Conservation (phyloP, 2,797 vertebrate species). For the Chaenodraco wilsoni region DNA sequence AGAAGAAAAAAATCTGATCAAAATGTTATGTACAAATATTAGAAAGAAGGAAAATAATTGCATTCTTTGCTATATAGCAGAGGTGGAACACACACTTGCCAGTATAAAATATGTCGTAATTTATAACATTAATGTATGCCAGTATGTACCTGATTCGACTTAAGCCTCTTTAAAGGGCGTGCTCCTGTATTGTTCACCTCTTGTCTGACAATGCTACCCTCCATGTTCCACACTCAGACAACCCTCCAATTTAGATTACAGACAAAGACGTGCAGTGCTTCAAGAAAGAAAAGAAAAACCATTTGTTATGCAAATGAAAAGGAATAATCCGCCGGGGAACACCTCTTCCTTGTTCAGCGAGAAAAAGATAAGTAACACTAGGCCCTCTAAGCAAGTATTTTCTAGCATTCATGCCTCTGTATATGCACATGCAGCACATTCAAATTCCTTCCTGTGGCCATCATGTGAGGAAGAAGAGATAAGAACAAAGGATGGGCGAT, state of each 20-base stretch:
- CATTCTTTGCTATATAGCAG: background rate
- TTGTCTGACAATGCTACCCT: conserved; percentile 13
- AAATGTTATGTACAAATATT: background rate
- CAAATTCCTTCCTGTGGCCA: conserved; percentile 17
- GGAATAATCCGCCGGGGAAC: conserved; percentile 20
- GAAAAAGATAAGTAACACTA: conserved; percentile 5
- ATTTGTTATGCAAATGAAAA: conserved; percentile 48
- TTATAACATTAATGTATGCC: background rate
- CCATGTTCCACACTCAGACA: background rate
- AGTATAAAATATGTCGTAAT: background rate
- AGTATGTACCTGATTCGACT: background rate
- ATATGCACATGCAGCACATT: conserved; percentile 2
- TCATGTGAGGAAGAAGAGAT: background rate
- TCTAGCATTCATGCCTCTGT: background rate
- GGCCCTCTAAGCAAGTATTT: background rate
- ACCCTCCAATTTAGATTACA: conserved; percentile 30
- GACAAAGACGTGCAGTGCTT: conserved; percentile 28
- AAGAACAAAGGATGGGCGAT: background rate
- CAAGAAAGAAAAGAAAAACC: conserved; percentile 22
- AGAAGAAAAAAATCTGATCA: too few relatives aligned
- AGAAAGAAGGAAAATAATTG: background rate
- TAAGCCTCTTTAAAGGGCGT: background rate
- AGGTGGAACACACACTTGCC: background rate
- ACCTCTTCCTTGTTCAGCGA: background rate
- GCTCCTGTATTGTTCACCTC: background rate